Evolutionary conservation across 2,888 invertebrate genomes (phyloP).

Genomic region (Hydraecia micacea): DNA sequence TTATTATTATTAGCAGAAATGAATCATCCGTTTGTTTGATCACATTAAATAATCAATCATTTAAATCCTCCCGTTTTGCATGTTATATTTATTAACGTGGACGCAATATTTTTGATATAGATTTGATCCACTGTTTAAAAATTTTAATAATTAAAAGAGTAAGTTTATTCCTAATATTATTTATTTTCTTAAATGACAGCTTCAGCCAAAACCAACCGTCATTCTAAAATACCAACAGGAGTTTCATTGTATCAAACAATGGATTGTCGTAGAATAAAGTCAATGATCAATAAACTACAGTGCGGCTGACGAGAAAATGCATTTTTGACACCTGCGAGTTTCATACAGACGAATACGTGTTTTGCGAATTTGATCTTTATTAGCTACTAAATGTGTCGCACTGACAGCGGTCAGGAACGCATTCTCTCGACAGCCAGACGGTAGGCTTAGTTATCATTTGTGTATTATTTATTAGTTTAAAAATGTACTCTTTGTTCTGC

Average conservation of each 20-base stretch:
- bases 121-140: not conserved
- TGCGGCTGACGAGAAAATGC: too few species aligned
- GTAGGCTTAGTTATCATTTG: not conserved
- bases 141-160: not conserved
- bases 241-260: not conserved
- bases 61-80: conserved; percentile 1
- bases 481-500: conserved; percentile 17
- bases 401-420: not conserved
- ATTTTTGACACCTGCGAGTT: too few species aligned
- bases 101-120: not conserved
- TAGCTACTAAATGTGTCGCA: too few species aligned
- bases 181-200: not conserved
- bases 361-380: too few species aligned
- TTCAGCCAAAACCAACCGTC: not conserved
- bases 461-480: conserved; percentile 4
- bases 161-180: not conserved
- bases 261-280: not conserved
- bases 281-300: not conserved
- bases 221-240: not conserved
- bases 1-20: not conserved
- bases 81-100: not conserved
- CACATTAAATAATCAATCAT: not conserved
- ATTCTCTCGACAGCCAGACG: not conserved
- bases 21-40: not conserved
- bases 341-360: too few species aligned